Percentiles rank a stretch among this genome's conserved stretches.
These are phyloP conservation scores for Lathamus discolor DNA, from an alignment of 2,113 vertebrate genomes.

Conservation along the genomic window DNA sequence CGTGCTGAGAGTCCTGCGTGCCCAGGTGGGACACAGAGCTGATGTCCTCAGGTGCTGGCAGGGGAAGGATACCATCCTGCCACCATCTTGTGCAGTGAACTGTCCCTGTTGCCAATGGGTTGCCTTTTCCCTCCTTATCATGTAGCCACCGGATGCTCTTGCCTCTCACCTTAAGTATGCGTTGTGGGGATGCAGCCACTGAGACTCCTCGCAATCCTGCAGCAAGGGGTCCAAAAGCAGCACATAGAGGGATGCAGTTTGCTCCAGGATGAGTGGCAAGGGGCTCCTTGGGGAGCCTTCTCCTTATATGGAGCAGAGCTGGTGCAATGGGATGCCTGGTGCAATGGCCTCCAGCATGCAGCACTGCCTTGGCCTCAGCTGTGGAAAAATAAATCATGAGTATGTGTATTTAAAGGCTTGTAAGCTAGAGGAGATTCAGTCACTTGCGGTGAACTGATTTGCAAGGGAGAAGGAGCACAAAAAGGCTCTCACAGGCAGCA, in stretches of 20 bases:
- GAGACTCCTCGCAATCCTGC: fast-evolving
- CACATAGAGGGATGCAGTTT: neutral
- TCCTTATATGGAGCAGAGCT: fast-evolving
- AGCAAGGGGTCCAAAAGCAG: neutral
- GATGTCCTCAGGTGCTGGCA: neutral
- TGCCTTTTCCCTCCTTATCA: neutral
- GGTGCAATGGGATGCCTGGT: neutral
- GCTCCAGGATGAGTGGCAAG: fast-evolving
- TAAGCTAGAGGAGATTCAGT: neutral
- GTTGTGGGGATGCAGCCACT: fast-evolving
- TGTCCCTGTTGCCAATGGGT: neutral
- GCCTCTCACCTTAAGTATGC: neutral
- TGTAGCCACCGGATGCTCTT: fast-evolving
- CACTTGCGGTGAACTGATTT: neutral
- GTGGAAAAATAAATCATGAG: fast-evolving
- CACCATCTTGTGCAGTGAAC: neutral
- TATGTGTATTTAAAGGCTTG: neutral
- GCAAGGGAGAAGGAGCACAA: neutral
- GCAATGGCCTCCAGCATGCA: fast-evolving
- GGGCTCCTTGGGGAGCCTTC: neutral
- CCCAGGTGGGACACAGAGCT: neutral
- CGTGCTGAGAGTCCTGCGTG: fast-evolving
- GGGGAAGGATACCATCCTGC: neutral
- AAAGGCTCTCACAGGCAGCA: neutral
- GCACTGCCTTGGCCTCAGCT: fast-evolving